A percentile compares a stretch with the other conserved stretches of the same genome.
Evolutionary conservation across 2,797 vertebrate genomes (phyloP).

Genomic region (Schizothorax lantsangensis): DNA sequence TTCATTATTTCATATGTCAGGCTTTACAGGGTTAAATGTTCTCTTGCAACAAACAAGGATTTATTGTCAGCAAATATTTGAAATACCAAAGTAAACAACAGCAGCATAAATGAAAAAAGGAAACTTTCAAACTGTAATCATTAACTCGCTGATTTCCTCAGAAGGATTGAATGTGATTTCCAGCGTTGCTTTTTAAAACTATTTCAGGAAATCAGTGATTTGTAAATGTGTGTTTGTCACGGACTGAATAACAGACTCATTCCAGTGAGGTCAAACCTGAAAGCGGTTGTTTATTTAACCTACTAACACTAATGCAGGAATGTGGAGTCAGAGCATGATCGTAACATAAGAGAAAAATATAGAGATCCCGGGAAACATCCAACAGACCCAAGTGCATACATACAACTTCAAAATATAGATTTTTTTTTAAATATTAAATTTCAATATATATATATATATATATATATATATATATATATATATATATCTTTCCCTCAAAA

Average conservation of each 20-base stretch:
- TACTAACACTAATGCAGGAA: neutral
- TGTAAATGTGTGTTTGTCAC: neutral
- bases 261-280: conserved; percentile 33
- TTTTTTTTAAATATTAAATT: too few species aligned
- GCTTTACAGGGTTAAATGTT: neutral
- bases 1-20: too few species aligned
- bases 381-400: neutral
- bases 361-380: neutral
- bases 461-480: too few species aligned
- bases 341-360: neutral
- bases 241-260: conserved; percentile 35
- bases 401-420: neutral
- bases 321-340: neutral
- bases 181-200: conserved; percentile 24
- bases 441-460: too few species aligned
- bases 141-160: conserved; percentile 41
- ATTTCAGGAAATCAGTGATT: conserved; percentile 23
- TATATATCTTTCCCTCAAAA: too few species aligned
- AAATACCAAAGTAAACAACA: neutral
- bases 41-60: neutral
- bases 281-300: conserved; percentile 9
- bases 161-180: conserved; percentile 23
- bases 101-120: neutral
- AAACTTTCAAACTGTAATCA: neutral
- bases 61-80: neutral